Evolutionary conservation across 92 coral and sea anemone genomes (phyloP), one percentile per base, ranked within the genome.

Genomic region (Phenganax marumi): DNA sequence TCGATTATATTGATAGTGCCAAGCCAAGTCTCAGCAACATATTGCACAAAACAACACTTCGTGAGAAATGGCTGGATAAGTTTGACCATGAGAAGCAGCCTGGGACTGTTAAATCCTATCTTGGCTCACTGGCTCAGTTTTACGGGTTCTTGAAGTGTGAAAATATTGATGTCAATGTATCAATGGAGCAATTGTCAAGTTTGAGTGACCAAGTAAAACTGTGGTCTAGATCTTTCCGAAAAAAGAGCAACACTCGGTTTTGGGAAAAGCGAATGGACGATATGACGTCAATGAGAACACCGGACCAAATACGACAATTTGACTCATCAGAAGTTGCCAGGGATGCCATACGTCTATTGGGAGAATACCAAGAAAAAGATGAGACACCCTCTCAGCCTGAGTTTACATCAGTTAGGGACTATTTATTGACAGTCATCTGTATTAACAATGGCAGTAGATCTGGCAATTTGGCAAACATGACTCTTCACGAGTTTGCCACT

Each of bases 401-500:
- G 12, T 86, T 55, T 33, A 70, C 80, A 26, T 18, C 82, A 14
- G 89, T 86, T 11, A 50, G 69, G 64, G 82, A 86, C 50, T 82
- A 86, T 48, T 76, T 86, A 16, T n/a, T n/a, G n/a, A n/a, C n/a
- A n/a, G n/a, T n/a, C n/a, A n/a, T n/a, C n/a, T n/a, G n/a, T n/a
- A n/a, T n/a, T n/a, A n/a, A n/a, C n/a, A n/a, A n/a, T n/a, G n/a
- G n/a, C n/a, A n/a, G n/a, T n/a, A n/a, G n/a, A n/a, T n/a, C n/a
- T n/a, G n/a, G n/a, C n/a, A n/a, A n/a, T n/a, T n/a, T n/a, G n/a
- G n/a, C n/a, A n/a, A 86, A 83, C 63, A 86, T 89, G 87, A 89
- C 84, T 46, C 81, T 89, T 25, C 84, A 80, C 39, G 89, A 89
- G 81, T 80, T 86, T 23, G 54, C 78, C 55, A 83, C 70, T 39